These are phyloP conservation scores for Nyctereutes procyonoides DNA, from an alignment of 2,113 vertebrate genomes.

Conservation along the genomic window DNA sequence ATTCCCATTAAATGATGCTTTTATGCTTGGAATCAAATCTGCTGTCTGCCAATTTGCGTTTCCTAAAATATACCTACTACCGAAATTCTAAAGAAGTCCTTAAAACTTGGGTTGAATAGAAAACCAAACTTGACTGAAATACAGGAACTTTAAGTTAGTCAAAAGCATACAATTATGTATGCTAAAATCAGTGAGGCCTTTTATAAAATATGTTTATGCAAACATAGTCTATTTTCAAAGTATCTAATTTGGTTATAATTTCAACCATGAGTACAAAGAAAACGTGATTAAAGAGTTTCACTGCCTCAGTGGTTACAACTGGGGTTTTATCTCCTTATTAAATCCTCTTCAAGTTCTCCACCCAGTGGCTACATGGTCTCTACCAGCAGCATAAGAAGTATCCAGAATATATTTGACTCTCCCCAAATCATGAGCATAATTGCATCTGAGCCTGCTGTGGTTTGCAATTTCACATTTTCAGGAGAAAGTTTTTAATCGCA, in stretches of 20 bases:
- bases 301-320: neutral
- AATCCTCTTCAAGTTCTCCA: neutral
- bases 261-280: conserved; percentile 42
- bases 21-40: conserved; percentile 29
- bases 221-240: conserved; percentile 62
- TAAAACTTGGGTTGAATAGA: neutral
- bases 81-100: conserved; percentile 12
- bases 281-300: conserved; percentile 64
- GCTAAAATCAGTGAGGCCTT: neutral
- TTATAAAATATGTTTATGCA: conserved; percentile 38
- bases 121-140: conserved; percentile 44
- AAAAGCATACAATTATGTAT: neutral
- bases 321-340: conserved; percentile 70
- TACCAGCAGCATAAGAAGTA: neutral
- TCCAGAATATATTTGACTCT: neutral
- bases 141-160: neutral
- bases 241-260: conserved; percentile 74
- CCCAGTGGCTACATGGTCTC: conserved; percentile 10
- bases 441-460: conserved; percentile 35
- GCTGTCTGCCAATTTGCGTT: neutral
- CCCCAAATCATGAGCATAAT: neutral
- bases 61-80: neutral
- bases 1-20: conserved; percentile 32
- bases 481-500: conserved; percentile 39
- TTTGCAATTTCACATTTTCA: conserved; percentile 62